Base-by-base conservation (phyloP, 2,888 invertebrate species). In the Pyrochroa serraticornis region DNA sequence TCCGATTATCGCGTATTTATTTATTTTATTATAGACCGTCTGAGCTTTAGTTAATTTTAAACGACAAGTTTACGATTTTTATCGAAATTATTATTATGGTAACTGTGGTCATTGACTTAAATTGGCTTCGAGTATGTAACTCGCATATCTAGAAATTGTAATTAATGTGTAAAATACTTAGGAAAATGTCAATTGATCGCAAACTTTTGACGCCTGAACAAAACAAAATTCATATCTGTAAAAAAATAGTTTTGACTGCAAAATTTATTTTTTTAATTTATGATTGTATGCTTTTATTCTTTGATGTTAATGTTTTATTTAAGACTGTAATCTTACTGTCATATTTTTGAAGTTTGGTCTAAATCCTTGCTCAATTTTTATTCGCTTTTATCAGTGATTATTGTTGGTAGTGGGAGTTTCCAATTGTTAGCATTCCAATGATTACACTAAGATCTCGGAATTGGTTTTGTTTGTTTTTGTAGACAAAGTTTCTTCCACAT, bases 141-240 rank as follows among this genome's bases (percentile, higher is more conserved):
- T n/a, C n/a, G n/a, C n/a, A n/a, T 47, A 35, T 37, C 34, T 52
- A 55, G 37, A 38, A 46, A 30, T 31, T 41, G 36, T 51, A 51
- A 36, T 43, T 31, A 42, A 5, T 30, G 22, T 55, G 38, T 41
- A 46, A 47, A 32, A 50, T 46, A 22, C 14, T 51, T 57, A 57
- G 51, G 42, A 33, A 22, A 50, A 51, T 33, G 52, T 57, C 51
- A 52, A 58, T 58, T 52, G 58, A 46, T 50, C 31, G 44, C 31
- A 36, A 37, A n/a, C n/a, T 53, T 44, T 37, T 37, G 38, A 9
- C 10, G 7, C 10, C 38, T 37, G 9, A 22, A 22, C 9, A 42
- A 39, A 38, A 13, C 9, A 35, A 6, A 35, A n/a, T 3, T 35
- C 10, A 35, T 9, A 35, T 35, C 10, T 35, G n/a, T n/a, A n/a